Evolutionary conservation across 2,797 vertebrate genomes (phyloP).

Genomic region (Megalops cyprinoides): DNA sequence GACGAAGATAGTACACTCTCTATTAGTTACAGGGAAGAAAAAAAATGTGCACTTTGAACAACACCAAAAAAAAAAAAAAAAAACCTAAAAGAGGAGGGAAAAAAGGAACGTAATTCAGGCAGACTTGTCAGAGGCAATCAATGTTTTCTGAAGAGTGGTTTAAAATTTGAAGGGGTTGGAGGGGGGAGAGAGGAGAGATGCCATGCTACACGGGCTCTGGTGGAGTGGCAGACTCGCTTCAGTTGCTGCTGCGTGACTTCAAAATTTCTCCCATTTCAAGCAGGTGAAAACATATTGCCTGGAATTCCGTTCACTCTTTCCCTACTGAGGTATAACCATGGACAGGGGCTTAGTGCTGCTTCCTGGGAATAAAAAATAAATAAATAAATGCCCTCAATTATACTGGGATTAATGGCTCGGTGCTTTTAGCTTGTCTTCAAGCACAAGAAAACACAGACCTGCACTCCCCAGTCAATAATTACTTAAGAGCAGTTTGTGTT

Average conservation of each 20-base stretch:
- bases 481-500: background rate
- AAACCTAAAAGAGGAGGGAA: background rate
- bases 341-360: background rate
- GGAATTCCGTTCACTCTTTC: background rate
- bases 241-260: background rate
- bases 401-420: background rate
- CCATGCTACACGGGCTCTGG: background rate
- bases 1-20: background rate
- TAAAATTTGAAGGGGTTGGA: background rate
- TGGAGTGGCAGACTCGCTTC: background rate
- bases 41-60: background rate
- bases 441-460: background rate
- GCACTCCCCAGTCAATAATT: background rate
- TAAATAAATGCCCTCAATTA: background rate
- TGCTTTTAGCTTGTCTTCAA: background rate
- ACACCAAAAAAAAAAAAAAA: background rate
- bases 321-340: background rate
- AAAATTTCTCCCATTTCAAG: background rate
- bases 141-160: constrained; percentile 8
- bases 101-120: background rate
- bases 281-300: background rate
- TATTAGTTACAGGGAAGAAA: background rate
- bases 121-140: background rate
- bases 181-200: background rate
- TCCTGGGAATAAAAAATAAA: background rate